Base-by-base conservation (phyloP, 2,797 vertebrate genomes). In the Molossus molossus region DNA sequence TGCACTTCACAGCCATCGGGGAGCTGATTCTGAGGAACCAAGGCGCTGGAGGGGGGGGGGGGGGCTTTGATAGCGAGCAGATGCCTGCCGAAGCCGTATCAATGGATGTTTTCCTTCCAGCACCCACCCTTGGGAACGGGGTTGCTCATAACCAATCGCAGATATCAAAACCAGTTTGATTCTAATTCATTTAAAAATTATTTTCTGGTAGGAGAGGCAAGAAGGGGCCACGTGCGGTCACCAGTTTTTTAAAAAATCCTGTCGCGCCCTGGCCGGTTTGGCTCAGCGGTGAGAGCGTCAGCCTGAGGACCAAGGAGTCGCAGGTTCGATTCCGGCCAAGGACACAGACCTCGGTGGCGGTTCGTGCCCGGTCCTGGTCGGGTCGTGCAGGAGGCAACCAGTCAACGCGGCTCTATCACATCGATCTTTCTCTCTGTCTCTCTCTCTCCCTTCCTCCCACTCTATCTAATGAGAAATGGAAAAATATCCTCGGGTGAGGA, bases 21-120 rank as follows among this genome's bases (percentile, higher is more conserved):
- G 5, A 29, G 6, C 7, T 33, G 20, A 67, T 53, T 69, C 37
- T 1, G 13, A 27, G 25, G 9, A 25, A 50, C 37, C 11, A 1
- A 0, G 13, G 55, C 0, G 0, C 48, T 1, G 60, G 7, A 3
- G 65, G 67, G 2, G 60, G 5, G 6, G 50, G 5, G 25, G 65
- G 67, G 25, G 73, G 60, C 20, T 29, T 10, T 21, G 40, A 82
- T 5, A 55, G 55, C 29, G 15, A 21, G 57, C 81, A 76, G 37
- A 67, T 3, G 15, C 40, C 48, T 58, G 33, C 55, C 70, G 73
- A 57, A 88, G 84, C 3, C 57, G 15, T 23, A 17, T 4, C 14
- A 21, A 69, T 82, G 29, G 58, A 25, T 0, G 9, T 13, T 5
- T 65, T 33, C 55, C 37, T 57, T 8, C 2, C 25, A 48, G 75